A percentile compares a stretch with the other conserved stretches of the same genome.
phyloP scores from a whole-genome alignment of 2,797 vertebrate genomes.

The Prunella strophiata region DNA sequence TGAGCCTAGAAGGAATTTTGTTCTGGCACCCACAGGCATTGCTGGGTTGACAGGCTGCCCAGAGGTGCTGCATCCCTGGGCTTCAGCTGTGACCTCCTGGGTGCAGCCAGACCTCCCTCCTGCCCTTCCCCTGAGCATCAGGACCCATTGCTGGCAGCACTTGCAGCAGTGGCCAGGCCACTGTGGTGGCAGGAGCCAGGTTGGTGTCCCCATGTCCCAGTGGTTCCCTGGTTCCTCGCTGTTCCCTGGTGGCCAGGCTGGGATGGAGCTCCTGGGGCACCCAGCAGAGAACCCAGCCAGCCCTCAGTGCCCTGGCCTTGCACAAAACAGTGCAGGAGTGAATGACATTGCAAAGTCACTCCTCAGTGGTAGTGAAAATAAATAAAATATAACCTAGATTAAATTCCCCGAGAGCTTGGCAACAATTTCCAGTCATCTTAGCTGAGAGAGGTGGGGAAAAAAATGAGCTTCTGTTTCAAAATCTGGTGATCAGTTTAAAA shows the following conservation, averaged over 20 bases:
- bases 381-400: background rate
- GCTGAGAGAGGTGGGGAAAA: background rate
- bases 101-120: no score
- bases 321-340: rapidly evolving
- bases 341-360: background rate
- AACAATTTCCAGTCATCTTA: background rate
- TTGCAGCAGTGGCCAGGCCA: rapidly evolving
- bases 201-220: rapidly evolving
- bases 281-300: rapidly evolving
- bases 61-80: rapidly evolving
- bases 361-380: background rate
- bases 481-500: background rate
- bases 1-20: background rate
- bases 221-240: rapidly evolving
- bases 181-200: rapidly evolving
- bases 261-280: rapidly evolving
- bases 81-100: background rate
- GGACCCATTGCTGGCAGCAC: background rate
- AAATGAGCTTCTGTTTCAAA: background rate
- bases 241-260: rapidly evolving
- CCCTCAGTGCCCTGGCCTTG: background rate
- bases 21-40: background rate
- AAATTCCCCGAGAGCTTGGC: background rate
- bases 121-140: background rate
- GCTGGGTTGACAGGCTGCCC: background rate